Base-by-base conservation (phyloP, 1,140 invertebrate species). In the Drosophila pseudoobscura region DNA sequence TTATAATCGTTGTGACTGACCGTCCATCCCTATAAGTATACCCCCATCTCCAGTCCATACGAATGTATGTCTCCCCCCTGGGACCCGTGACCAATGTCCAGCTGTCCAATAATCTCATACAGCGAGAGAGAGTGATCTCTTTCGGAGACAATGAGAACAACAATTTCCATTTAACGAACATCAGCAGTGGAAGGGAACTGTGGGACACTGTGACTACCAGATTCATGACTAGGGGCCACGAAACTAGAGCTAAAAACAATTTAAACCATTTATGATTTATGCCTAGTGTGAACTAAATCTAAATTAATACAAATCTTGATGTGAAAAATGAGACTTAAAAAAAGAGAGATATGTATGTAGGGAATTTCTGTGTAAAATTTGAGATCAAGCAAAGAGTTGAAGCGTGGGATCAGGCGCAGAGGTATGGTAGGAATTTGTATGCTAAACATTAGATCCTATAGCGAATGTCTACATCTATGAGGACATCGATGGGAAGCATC, bases 1-100 rank as follows among this genome's bases (percentile, higher is more conserved):
- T 88, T 88, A 83, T 88, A 88, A 88, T 88, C 78, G 84, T 88
- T 87, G 75, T 53, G 69, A 49, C 50, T 74, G 61, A 56, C 52
- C 52, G 64, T 24, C 53, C 45, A 51, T 57, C 17, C 39, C 15
- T 20, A 45, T 44, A 39, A 39, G 35, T 39, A 39, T 39, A 39
- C 35, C 35, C 11, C 35, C 35, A 39, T 13, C 11, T 39, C 35
- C 35, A 13, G 4, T 3, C 24, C 24, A 26, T 5, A 26, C 24
- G 24, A 26, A 5, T 26, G 24, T 26, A 5, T 20, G 2, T n/a
- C 24, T 22, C 24, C 44, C 51, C 56, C 31, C 50, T 13, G 49
- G 17, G 15, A 20, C 47, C 54, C 46, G 24, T 76, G 73, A 74
- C 64, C 75, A 64, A 58, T 76, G 74, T 80, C 72, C 65, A 65